A percentile compares a stretch with the other conserved stretches of the same genome.
phyloP scores from a whole-genome alignment of 2,888 invertebrate species.

The Trichopria drosophilae region DNA sequence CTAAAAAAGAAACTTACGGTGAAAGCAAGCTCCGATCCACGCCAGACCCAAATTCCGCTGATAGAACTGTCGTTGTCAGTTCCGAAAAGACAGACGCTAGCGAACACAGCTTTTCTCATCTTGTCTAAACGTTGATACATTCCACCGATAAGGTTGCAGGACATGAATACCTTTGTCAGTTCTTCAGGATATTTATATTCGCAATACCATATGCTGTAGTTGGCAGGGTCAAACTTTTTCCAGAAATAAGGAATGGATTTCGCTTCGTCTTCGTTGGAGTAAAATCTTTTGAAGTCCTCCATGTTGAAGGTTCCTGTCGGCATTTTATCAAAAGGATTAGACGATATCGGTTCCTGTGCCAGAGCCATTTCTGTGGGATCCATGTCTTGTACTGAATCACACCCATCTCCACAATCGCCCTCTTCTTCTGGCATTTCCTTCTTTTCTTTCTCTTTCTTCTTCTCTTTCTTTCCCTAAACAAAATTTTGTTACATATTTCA shows the following conservation, averaged over 20 bases:
- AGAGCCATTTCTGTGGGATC: slow-evolving; percentile 71
- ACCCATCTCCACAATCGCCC: too few relatives aligned
- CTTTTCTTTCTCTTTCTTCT: slow-evolving; percentile 56
- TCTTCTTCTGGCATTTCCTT: slow-evolving; percentile 54
- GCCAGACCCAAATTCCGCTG: slow-evolving; percentile 98
- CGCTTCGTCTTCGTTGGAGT: slow-evolving; percentile 93
- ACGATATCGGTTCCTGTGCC: slow-evolving; percentile 77
- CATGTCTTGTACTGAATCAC: slow-evolving; percentile 59
- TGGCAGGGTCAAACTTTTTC: slow-evolving; percentile 94
- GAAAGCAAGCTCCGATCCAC: slow-evolving; percentile 92
- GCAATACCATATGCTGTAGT: slow-evolving; percentile 96
- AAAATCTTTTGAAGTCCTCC: slow-evolving; percentile 96
- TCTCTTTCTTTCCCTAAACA: slow-evolving; percentile 47
- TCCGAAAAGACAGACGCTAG: slow-evolving; percentile 91
- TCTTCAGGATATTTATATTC: slow-evolving; percentile 97
- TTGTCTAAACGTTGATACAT: slow-evolving; percentile 99
- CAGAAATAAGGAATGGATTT: slow-evolving; percentile 97
- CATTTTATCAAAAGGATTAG: slow-evolving; percentile 88
- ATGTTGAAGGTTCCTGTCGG: slow-evolving; percentile 92
- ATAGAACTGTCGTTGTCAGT: slow-evolving; percentile 88
- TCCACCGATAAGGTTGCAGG: slow-evolving; percentile 95
- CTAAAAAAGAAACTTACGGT: slow-evolving; percentile 58
- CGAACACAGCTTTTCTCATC: slow-evolving; percentile 96
- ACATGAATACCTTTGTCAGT: slow-evolving; percentile 89
- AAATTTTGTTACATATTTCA: slow-evolving; percentile 5